Evolutionary conservation across 2,113 vertebrate species (phyloP).

Genomic region (Oncorhynchus tshawytscha): DNA sequence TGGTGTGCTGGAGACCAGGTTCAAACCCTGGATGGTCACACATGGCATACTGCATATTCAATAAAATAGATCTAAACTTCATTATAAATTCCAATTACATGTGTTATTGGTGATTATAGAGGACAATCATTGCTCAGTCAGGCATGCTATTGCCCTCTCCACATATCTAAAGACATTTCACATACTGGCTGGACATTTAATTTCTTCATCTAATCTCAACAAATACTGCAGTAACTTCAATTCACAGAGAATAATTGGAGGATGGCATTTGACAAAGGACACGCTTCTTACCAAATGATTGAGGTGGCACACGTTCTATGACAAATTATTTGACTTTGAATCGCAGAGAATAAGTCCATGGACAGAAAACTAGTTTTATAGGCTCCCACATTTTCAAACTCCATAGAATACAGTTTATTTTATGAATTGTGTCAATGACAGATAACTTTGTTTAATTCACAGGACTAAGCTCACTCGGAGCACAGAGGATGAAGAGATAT

Average conservation of each 20-base stretch:
- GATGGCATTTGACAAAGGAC: background rate
- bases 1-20: no score
- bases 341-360: background rate
- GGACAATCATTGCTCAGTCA: slow-evolving; percentile 28
- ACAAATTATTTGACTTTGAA: background rate
- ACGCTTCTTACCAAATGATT: background rate
- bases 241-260: slow-evolving; percentile 14
- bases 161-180: slow-evolving; percentile 16
- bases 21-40: no score
- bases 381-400: background rate
- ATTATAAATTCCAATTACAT: background rate
- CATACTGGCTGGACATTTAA: slow-evolving; percentile 10
- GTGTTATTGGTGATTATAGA: slow-evolving; percentile 2
- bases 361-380: background rate
- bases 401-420: background rate
- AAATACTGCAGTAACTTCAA: slow-evolving; percentile 1
- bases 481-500: background rate
- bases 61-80: background rate
- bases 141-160: slow-evolving; percentile 31
- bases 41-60: background rate
- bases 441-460: background rate
- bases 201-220: background rate
- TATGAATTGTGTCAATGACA: background rate
- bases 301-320: background rate
- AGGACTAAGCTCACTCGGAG: background rate